phyloP scores from a whole-genome alignment of 2,888 invertebrate genomes.

The Encarsia formosa region DNA sequence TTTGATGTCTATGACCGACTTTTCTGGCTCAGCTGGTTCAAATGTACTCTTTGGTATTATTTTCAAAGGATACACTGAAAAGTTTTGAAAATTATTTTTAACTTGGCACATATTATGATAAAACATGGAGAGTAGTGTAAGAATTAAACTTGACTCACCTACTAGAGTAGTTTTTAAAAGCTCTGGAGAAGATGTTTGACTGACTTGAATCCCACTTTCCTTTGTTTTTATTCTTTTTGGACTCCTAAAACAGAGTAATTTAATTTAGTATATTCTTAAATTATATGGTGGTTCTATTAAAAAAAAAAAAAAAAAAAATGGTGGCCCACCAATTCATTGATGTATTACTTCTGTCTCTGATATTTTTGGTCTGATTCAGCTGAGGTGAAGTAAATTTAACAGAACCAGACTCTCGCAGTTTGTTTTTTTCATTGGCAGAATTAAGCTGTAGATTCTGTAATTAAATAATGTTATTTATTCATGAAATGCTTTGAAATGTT shows the following conservation, averaged over 20 bases:
- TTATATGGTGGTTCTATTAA: too few relatives aligned
- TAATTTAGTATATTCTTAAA: too few relatives aligned
- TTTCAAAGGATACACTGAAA: conserved; percentile 36
- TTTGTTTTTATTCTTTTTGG: conserved; percentile 26
- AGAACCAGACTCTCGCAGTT: conserved; percentile 38
- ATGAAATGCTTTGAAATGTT: too few relatives aligned
- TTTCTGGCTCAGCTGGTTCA: conserved; percentile 39
- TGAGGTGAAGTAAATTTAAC: conserved; percentile 42
- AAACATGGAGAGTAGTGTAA: not conserved
- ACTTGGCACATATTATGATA: not conserved
- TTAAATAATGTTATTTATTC: too few relatives aligned
- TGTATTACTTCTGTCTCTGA: conserved; percentile 30
- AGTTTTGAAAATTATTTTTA: not conserved
- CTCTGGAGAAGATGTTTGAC: conserved; percentile 5
- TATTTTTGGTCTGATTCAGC: conserved; percentile 28
- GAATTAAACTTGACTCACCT: conserved; percentile 9
- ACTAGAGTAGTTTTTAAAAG: conserved; percentile 17
- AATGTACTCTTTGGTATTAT: conserved; percentile 41
- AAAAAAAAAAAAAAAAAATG: not conserved
- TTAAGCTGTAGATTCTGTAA: conserved; percentile 38
- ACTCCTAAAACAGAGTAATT: conserved; percentile 10
- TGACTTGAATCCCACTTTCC: conserved; percentile 34
- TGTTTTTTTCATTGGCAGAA: conserved; percentile 39
- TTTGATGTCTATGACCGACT: conserved; percentile 42
- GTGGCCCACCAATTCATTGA: conserved; percentile 27